Percentiles rank a stretch among this genome's conserved stretches.
These are phyloP conservation scores for Drosophila birchii DNA, from an alignment of 2,888 invertebrate species.

Conservation along the genomic window DNA sequence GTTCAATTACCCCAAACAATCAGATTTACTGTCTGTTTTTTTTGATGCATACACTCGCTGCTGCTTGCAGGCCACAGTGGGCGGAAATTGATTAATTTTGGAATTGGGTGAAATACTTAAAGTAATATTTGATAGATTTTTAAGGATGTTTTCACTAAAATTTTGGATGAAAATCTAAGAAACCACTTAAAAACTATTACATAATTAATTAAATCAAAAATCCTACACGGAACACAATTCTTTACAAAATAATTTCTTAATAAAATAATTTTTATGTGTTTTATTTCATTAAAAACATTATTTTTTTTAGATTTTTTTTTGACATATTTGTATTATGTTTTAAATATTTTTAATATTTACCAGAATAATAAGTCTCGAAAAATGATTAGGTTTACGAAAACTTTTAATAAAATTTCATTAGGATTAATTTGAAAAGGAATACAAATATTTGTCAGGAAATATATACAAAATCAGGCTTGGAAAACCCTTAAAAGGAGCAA, in stretches of 20 bases:
- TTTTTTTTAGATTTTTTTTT: too few relatives aligned
- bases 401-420: neutral
- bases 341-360: too few relatives aligned
- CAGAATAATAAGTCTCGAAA: too few relatives aligned
- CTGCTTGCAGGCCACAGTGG: constrained; percentile 48
- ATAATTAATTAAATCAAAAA: too few relatives aligned
- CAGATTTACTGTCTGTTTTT: constrained; percentile 83
- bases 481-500: neutral
- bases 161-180: neutral
- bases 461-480: neutral
- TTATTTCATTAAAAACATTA: too few relatives aligned
- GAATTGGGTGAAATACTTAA: neutral
- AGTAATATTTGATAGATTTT: neutral
- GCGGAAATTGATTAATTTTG: neutral
- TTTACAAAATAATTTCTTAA: too few relatives aligned
- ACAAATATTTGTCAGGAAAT: neutral
- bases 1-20: constrained; percentile 84
- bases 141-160: neutral
- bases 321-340: too few relatives aligned
- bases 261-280: too few relatives aligned
- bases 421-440: neutral
- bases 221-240: too few relatives aligned
- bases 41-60: constrained; percentile 76
- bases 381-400: neutral
- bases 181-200: too few relatives aligned